A percentile compares a stretch with the other conserved stretches of the same genome.
phyloP scores from a whole-genome alignment of 1,140 invertebrate genomes.

The Hylaeus volcanicus region DNA sequence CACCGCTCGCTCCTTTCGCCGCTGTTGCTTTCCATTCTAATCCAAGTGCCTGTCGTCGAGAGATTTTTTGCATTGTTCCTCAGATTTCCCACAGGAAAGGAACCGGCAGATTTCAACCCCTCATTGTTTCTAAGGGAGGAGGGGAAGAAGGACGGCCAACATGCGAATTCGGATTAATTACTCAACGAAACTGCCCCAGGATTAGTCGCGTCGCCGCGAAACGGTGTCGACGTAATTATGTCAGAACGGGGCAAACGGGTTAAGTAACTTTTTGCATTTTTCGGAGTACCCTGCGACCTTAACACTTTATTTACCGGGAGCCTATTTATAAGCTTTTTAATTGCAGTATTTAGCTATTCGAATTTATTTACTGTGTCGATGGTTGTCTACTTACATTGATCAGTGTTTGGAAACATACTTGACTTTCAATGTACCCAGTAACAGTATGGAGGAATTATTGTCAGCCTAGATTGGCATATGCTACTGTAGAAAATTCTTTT shows the following conservation, averaged over 20 bases:
- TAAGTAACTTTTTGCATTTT: too few species aligned
- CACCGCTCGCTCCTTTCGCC: slow-evolving; percentile 60
- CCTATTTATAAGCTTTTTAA: too few species aligned
- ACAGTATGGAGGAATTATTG: too few species aligned
- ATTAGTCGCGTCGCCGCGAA: slow-evolving; percentile 21
- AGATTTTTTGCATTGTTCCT: slow-evolving; percentile 69
- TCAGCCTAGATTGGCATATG: too few species aligned
- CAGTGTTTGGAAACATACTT: too few species aligned
- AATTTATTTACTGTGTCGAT: too few species aligned
- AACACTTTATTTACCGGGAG: too few species aligned
- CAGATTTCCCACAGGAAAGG: slow-evolving; percentile 71
- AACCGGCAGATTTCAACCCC: slow-evolving; percentile 60
- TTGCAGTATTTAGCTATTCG: too few species aligned
- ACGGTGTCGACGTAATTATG: slow-evolving; percentile 4
- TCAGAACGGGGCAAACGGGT: neutral
- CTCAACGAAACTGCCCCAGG: slow-evolving; percentile 23
- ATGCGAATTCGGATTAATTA: slow-evolving; percentile 53
- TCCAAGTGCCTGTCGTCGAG: slow-evolving; percentile 70
- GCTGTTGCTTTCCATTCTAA: slow-evolving; percentile 68
- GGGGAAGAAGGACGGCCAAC: slow-evolving; percentile 9
- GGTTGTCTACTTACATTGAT: too few species aligned
- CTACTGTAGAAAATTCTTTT: too few species aligned
- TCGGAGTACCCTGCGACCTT: too few species aligned
- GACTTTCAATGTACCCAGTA: too few species aligned
- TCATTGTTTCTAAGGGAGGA: slow-evolving; percentile 52